These are phyloP conservation scores for Nasonia longicornis DNA, from an alignment of 1,140 invertebrate genomes.

Conservation along the genomic window DNA sequence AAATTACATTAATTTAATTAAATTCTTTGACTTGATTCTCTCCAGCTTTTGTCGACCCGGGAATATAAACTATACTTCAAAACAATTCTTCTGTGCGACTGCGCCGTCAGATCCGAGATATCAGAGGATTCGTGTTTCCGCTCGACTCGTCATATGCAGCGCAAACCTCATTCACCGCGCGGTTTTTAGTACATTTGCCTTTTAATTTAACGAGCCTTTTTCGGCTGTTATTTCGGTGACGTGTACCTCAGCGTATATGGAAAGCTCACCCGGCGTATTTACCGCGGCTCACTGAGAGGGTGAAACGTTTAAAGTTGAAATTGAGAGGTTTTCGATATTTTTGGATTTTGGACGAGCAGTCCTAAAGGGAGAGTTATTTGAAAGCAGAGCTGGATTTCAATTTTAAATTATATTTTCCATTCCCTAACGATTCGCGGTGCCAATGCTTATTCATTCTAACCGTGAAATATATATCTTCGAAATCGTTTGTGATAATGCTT, in stretches of 20 bases:
- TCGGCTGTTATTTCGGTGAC: conserved; percentile 2
- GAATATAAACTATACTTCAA: background rate
- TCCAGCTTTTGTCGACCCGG: too few relatives aligned
- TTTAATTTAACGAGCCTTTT: conserved; percentile 29
- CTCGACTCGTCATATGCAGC: background rate
- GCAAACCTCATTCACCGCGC: background rate
- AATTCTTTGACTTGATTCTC: too few relatives aligned
- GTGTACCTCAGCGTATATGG: background rate
- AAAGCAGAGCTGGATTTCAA: background rate
- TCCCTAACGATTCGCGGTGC: background rate
- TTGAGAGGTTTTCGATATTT: conserved; percentile 33
- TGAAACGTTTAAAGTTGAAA: conserved; percentile 40
- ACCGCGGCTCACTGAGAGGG: background rate
- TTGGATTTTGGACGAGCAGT: background rate
- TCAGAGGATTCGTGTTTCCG: conserved; percentile 19
- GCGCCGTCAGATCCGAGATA: background rate
- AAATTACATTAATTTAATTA: too few relatives aligned
- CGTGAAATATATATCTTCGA: too few relatives aligned
- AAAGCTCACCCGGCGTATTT: background rate
- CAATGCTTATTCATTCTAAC: too few relatives aligned
- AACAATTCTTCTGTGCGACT: background rate
- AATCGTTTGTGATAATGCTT: background rate
- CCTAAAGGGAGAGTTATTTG: background rate
- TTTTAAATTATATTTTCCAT: background rate
- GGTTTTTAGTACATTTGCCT: conserved; percentile 10